These are phyloP conservation scores for Neopipo cinnamomea DNA, from an alignment of 2,113 vertebrate species.

Conservation along the genomic window DNA sequence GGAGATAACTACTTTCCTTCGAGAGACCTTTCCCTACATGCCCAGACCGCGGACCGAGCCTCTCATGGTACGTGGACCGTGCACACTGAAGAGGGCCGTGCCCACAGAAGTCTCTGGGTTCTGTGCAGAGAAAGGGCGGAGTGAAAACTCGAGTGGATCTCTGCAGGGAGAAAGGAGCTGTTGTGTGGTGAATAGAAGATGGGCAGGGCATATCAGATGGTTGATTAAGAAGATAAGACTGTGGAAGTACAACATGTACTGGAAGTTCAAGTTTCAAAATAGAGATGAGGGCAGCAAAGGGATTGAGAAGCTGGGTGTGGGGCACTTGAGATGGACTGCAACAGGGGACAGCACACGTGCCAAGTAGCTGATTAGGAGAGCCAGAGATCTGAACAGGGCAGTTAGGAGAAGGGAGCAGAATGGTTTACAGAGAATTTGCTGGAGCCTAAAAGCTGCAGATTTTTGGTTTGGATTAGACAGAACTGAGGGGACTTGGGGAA, in stretches of 20 bases:
- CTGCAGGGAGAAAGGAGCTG: background rate
- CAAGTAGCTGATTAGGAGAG: background rate
- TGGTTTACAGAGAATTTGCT: background rate
- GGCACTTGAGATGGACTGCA: background rate
- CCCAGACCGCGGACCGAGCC: conserved; percentile 92
- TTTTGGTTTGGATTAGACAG: background rate
- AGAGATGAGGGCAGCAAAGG: background rate
- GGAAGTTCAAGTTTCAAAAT: background rate
- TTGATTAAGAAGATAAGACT: background rate
- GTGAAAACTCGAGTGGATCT: background rate
- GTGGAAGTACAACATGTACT: background rate
- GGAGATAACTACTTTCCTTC: conserved; percentile 96
- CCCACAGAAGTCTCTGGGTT: background rate
- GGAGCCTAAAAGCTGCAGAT: background rate
- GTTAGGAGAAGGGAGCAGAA: background rate
- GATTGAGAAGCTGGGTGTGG: background rate
- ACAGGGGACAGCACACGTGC: background rate
- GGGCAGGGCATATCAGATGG: background rate
- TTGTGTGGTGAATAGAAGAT: background rate
- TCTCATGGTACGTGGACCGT: conserved; percentile 82
- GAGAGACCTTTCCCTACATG: conserved; percentile 95
- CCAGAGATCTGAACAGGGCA: background rate
- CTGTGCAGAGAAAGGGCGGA: background rate
- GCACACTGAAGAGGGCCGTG: rapidly evolving
- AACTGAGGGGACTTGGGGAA: background rate